phyloP scores from a whole-genome alignment of 2,888 invertebrate species.

The Lumbricus terrestris region DNA sequence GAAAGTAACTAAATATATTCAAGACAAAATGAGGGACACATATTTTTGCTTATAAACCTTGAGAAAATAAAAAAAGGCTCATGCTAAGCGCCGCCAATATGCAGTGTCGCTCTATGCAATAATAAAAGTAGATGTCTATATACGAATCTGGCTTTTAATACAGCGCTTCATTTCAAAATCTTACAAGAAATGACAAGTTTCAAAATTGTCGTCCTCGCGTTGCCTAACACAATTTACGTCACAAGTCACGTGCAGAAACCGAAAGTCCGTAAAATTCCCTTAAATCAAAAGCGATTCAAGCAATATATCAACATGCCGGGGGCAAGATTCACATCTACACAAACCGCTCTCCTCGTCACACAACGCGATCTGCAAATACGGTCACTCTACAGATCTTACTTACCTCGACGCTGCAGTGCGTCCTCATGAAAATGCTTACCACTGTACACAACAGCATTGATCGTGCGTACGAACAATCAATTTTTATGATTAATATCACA shows the following conservation, averaged over 20 bases:
- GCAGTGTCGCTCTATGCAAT: too few relatives aligned
- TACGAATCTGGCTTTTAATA: background rate
- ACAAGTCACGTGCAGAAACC: constrained; percentile 3
- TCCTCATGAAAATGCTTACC: background rate
- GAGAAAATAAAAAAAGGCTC: background rate
- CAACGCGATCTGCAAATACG: background rate
- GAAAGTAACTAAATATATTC: background rate
- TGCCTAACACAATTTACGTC: background rate
- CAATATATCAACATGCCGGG: background rate
- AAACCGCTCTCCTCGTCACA: background rate
- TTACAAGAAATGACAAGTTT: background rate
- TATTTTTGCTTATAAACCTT: background rate
- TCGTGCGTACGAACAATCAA: background rate
- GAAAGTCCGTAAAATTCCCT: background rate
- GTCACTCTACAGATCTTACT: background rate
- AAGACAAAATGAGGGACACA: background rate
- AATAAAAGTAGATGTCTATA: too few relatives aligned
- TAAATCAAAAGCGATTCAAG: background rate
- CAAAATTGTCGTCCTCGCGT: background rate
- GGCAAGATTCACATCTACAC: background rate
- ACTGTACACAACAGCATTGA: background rate
- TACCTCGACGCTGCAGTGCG: background rate
- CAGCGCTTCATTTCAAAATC: too few relatives aligned
- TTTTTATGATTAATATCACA: background rate
- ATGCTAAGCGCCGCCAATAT: too few relatives aligned